phyloP scores from a whole-genome alignment of 2,888 invertebrate species.

The Hemistola chrysoprasaria region DNA sequence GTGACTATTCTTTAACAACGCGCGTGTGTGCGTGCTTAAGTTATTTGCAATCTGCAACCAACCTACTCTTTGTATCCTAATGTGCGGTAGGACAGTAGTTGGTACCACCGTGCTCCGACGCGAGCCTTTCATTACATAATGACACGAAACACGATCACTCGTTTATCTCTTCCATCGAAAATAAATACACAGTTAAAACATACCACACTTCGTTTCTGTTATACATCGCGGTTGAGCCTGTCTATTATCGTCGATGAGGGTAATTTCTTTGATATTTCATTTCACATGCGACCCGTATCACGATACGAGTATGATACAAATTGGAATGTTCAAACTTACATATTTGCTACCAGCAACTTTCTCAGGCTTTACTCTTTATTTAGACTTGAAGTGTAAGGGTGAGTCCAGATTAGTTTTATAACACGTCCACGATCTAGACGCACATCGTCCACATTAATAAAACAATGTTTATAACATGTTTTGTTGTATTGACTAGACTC shows the following conservation, averaged over 20 bases:
- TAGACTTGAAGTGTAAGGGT: too few relatives aligned
- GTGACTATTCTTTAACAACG: too few relatives aligned
- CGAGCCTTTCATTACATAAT: conserved; percentile 48
- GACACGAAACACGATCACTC: conserved; percentile 38
- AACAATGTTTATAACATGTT: too few relatives aligned
- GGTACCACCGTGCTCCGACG: conserved; percentile 27
- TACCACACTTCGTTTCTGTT: conserved; percentile 9
- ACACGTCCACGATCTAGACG: too few relatives aligned
- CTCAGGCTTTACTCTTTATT: background rate
- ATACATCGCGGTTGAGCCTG: conserved; percentile 33
- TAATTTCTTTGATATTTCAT: conserved; percentile 51
- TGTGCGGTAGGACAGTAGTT: background rate
- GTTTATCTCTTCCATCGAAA: conserved; percentile 31
- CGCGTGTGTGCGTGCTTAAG: too few relatives aligned
- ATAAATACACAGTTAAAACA: conserved; percentile 36
- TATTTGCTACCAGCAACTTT: background rate
- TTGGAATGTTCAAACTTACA: conserved; percentile 10
- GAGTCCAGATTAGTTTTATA: too few relatives aligned
- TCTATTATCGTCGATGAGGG: conserved; percentile 47
- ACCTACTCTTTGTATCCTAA: too few relatives aligned
- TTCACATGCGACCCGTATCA: conserved; percentile 35
- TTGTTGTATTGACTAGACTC: too few relatives aligned
- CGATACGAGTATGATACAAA: conserved; percentile 28
- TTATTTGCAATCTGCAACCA: too few relatives aligned
- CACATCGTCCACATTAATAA: too few relatives aligned